A percentile compares a stretch with the other conserved stretches of the same genome.
Evolutionary conservation across 2,797 vertebrate species (phyloP).

Genomic region (Myotis planiceps): DNA sequence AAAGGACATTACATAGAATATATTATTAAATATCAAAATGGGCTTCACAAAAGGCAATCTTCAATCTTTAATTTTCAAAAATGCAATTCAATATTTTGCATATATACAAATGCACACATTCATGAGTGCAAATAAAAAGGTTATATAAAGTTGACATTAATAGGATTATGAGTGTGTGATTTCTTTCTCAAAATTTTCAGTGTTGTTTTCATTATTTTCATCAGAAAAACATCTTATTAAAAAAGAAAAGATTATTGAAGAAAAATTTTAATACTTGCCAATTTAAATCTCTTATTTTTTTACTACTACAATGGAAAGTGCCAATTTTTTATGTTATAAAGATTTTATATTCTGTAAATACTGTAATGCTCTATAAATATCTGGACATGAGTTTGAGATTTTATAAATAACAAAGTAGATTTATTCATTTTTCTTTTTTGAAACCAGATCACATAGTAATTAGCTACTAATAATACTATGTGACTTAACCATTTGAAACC

Average conservation of each 20-base stretch:
- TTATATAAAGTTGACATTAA: neutral
- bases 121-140: neutral
- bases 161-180: neutral
- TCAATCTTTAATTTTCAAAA: neutral
- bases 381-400: neutral
- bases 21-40: neutral
- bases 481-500: conserved; percentile 6
- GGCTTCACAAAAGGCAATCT: neutral
- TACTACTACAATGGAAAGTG: neutral
- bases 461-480: neutral
- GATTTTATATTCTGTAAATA: neutral
- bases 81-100: neutral
- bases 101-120: neutral
- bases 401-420: neutral
- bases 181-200: neutral
- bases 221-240: neutral
- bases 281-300: neutral
- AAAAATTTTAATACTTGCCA: neutral
- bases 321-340: neutral
- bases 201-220: neutral
- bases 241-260: neutral
- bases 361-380: neutral
- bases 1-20: neutral
- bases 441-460: neutral
- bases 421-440: conserved; percentile 19